Conservation (phyloP, 2,797 vertebrate genomes). For the Cygnus olor region DNA sequence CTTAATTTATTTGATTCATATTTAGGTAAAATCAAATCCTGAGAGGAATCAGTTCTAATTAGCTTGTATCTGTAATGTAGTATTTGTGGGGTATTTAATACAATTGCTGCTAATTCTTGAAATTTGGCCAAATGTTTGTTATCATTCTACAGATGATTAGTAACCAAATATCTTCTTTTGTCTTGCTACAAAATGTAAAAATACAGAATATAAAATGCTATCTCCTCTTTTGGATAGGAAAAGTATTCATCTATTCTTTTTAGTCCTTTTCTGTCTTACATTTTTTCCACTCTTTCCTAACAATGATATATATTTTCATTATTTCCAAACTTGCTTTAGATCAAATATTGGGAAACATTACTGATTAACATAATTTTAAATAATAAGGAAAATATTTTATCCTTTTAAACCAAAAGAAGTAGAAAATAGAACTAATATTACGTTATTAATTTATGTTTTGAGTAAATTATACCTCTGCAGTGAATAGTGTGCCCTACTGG, state of each 20-base stretch:
- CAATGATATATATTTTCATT: neutral
- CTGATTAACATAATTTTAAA: neutral
- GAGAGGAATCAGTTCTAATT: slow-evolving; percentile 50
- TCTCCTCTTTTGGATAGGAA: neutral
- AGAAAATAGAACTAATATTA: neutral
- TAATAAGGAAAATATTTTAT: neutral
- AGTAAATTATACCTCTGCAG: neutral
- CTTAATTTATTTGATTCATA: slow-evolving; percentile 51
- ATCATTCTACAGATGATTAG: neutral
- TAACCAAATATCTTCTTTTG: neutral
- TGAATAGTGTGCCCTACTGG: neutral
- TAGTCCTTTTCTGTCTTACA: neutral
- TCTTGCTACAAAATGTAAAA: neutral
- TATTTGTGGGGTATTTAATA: slow-evolving; percentile 38
- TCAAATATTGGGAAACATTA: neutral
- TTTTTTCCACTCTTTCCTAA: neutral
- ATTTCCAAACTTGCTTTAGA: neutral
- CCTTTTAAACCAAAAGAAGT: neutral
- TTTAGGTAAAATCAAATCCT: slow-evolving; percentile 49
- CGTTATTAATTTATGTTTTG: neutral
- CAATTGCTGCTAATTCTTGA: slow-evolving; percentile 48
- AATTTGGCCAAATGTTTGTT: slow-evolving; percentile 33
- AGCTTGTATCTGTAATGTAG: slow-evolving; percentile 50
- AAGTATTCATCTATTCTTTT: neutral
- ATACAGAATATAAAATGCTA: neutral